These are phyloP conservation scores for Menidia beryllina DNA, from an alignment of 2,113 vertebrate species.

Conservation along the genomic window DNA sequence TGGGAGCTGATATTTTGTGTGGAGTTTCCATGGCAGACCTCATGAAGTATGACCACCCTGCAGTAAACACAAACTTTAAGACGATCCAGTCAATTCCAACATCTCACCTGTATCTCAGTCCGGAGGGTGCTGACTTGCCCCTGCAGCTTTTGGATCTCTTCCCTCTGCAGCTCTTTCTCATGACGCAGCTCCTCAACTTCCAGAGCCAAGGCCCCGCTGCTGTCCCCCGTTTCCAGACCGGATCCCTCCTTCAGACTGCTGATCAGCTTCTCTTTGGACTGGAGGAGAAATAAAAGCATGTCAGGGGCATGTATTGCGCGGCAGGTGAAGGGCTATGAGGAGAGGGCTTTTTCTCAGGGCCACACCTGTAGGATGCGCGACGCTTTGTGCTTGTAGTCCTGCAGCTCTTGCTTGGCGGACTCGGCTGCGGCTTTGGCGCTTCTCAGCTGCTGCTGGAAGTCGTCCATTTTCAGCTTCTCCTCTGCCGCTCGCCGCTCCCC, in stretches of 20 bases:
- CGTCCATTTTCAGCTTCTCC: constrained; percentile 88
- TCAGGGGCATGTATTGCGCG: neutral
- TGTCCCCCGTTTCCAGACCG: constrained; percentile 90
- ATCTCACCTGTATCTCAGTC: constrained; percentile 88
- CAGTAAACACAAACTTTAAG: neutral
- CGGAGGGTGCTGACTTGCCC: constrained; percentile 89
- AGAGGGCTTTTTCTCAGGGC: neutral
- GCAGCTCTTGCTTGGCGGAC: constrained; percentile 88
- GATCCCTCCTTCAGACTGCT: constrained; percentile 99
- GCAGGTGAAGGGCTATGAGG: neutral
- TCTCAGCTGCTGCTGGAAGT: constrained; percentile 90
- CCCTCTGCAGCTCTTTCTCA: constrained; percentile 91
- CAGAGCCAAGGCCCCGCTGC: constrained; percentile 80
- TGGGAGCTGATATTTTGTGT: no score
- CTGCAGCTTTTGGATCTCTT: constrained; percentile 93
- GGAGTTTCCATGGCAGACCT: no score
- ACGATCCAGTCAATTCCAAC: neutral
- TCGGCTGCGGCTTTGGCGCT: constrained; percentile 83
- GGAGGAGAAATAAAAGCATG: neutral
- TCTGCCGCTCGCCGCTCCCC: constrained; percentile 87
- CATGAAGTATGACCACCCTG: neutral
- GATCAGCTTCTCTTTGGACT: constrained; percentile 99
- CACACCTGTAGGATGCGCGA: constrained; percentile 94
- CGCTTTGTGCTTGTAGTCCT: constrained; percentile 97
- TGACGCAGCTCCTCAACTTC: constrained; percentile 95